Conservation (phyloP, 2,113 vertebrate genomes). For the Sapayoa aenigma region DNA sequence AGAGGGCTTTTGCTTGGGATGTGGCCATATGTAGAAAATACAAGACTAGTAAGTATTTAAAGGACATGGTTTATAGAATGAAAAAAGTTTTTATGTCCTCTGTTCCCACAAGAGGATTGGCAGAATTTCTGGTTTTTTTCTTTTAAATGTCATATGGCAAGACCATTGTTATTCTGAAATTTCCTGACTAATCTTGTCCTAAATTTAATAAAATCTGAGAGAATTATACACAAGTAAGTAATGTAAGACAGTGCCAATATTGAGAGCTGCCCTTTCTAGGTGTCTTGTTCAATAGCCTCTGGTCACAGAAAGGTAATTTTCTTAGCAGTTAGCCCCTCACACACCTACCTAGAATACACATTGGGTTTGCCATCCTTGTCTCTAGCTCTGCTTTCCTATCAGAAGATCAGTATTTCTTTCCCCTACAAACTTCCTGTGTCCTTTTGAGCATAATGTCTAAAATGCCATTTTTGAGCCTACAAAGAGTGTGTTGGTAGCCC, state of each 20-base stretch:
- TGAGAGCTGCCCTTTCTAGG: neutral
- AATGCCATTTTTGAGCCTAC: neutral
- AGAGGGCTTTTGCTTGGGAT: neutral
- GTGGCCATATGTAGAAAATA: constrained; percentile 27
- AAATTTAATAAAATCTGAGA: neutral
- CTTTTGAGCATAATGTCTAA: neutral
- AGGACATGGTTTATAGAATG: constrained; percentile 30
- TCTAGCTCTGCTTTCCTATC: neutral
- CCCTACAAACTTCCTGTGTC: neutral
- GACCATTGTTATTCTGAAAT: constrained; percentile 9
- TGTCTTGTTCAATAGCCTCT: neutral
- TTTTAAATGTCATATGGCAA: neutral
- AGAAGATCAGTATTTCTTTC: neutral
- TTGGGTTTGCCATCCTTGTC: neutral
- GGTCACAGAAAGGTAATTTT: neutral
- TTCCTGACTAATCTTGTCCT: neutral
- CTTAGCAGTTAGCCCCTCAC: fast-evolving
- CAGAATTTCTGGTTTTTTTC: neutral
- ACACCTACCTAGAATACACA: neutral
- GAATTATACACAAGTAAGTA: neutral
- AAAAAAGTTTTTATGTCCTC: constrained; percentile 15
- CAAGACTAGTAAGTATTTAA: constrained; percentile 51
- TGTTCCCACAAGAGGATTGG: neutral
- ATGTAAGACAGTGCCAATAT: neutral
- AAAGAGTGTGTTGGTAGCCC: neutral